A percentile compares a stretch with the other conserved stretches of the same genome.
phyloP scores from a whole-genome alignment of 2,888 invertebrate species.

The Dendrolimus pini region DNA sequence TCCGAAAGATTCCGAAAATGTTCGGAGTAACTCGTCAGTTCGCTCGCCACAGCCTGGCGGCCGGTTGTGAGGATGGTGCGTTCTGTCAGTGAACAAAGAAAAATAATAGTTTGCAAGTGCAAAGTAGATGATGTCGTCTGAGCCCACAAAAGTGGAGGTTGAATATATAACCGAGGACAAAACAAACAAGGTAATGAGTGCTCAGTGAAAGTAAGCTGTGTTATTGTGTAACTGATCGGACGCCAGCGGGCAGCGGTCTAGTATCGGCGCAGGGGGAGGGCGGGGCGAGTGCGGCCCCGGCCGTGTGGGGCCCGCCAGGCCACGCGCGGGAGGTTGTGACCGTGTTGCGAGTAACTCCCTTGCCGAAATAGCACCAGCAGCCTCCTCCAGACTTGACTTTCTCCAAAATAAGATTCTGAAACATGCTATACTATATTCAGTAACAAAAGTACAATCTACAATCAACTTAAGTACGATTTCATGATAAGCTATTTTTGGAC shows the following conservation, averaged over 20 bases:
- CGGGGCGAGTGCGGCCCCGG: constrained; percentile 73
- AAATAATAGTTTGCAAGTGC: constrained; percentile 60
- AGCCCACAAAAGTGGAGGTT: constrained; percentile 64
- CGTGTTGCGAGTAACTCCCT: constrained; percentile 73
- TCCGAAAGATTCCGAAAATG: constrained; percentile 60
- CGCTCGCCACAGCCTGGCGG: constrained; percentile 73
- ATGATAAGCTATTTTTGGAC: too few species aligned
- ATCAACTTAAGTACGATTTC: too few species aligned
- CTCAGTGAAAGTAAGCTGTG: constrained; percentile 49
- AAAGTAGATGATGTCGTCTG: constrained; percentile 74
- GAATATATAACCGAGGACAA: constrained; percentile 72
- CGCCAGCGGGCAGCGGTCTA: constrained; percentile 72
- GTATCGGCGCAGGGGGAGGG: constrained; percentile 75
- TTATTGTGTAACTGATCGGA: constrained; percentile 71
- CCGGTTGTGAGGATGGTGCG: constrained; percentile 73
- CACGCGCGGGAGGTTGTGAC: constrained; percentile 79
- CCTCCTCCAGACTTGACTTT: constrained; percentile 28
- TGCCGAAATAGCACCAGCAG: constrained; percentile 62
- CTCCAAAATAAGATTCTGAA: not conserved
- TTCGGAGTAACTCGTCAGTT: constrained; percentile 59
- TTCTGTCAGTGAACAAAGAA: constrained; percentile 67
- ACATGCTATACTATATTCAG: too few species aligned
- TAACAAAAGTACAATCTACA: too few species aligned
- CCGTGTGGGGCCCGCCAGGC: constrained; percentile 77
- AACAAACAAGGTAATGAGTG: constrained; percentile 62